Conservation (phyloP, 2,113 vertebrate genomes). For the Centrocercus urophasianus region DNA sequence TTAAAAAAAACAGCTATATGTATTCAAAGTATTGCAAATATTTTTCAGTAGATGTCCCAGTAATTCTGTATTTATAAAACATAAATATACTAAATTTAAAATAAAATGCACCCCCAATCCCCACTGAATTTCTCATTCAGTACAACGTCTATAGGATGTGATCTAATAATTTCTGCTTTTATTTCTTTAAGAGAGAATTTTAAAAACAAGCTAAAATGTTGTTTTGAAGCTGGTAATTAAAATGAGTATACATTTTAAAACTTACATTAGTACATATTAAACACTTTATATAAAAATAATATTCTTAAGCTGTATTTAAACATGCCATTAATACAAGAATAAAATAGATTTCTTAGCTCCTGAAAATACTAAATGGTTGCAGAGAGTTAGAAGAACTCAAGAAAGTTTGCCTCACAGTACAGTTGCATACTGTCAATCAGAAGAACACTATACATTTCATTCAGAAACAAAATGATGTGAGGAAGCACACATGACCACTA, state of each 20-base stretch:
- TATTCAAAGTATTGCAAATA: neutral
- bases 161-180: neutral
- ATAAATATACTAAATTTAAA: neutral
- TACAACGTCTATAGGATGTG: neutral
- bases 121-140: neutral
- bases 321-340: neutral
- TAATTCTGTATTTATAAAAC: neutral
- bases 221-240: neutral
- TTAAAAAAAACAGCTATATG: neutral
- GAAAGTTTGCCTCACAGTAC: neutral
- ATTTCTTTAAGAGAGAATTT: neutral
- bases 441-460: neutral
- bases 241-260: neutral
- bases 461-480: neutral
- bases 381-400: neutral
- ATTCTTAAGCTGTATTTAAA: neutral
- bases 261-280: neutral
- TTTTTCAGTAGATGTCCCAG: neutral
- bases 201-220: neutral
- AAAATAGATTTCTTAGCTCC: neutral
- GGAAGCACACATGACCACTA: neutral
- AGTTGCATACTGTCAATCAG: neutral
- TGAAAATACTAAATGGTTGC: neutral
- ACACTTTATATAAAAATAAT: neutral
- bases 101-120: neutral